These are phyloP conservation scores for Clinocottus analis DNA, from an alignment of 2,113 vertebrate genomes.

Conservation along the genomic window DNA sequence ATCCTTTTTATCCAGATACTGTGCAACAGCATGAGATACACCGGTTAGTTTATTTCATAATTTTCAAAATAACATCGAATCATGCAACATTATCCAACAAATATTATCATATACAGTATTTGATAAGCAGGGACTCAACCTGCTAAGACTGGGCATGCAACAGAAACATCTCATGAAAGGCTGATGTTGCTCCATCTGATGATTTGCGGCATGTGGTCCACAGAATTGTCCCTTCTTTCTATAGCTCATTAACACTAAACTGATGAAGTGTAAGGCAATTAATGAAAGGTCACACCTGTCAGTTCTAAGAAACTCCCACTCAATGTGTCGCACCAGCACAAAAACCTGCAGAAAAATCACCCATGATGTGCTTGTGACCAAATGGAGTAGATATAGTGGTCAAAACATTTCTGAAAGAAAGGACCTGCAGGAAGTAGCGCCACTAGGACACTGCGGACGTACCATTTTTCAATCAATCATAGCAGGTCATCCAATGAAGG, in stretches of 20 bases:
- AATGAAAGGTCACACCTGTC: conserved; percentile 73
- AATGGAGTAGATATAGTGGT: conserved; percentile 11
- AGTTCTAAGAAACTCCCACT: conserved; percentile 40
- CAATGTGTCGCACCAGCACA: conserved; percentile 33
- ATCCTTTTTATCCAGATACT: background rate
- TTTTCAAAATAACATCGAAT: conserved; percentile 15
- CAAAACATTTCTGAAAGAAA: background rate
- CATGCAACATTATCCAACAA: conserved; percentile 19
- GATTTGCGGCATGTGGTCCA: conserved; percentile 33
- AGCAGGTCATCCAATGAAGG: too few relatives aligned
- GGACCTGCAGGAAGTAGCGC: background rate
- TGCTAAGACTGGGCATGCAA: background rate
- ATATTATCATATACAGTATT: conserved; percentile 28
- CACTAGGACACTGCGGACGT: background rate
- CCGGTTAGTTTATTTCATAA: background rate
- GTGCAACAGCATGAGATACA: background rate
- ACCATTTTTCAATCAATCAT: background rate
- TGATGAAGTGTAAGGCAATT: conserved; percentile 74
- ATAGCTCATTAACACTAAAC: conserved; percentile 70
- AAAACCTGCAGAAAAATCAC: conserved; percentile 34
- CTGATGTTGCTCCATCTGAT: conserved; percentile 31
- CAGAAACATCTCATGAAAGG: conserved; percentile 15
- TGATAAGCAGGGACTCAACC: conserved; percentile 22
- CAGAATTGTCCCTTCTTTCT: conserved; percentile 22
- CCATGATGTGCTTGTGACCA: background rate